phyloP scores from a whole-genome alignment of 1,140 invertebrate genomes.

The Forficula auricularia region DNA sequence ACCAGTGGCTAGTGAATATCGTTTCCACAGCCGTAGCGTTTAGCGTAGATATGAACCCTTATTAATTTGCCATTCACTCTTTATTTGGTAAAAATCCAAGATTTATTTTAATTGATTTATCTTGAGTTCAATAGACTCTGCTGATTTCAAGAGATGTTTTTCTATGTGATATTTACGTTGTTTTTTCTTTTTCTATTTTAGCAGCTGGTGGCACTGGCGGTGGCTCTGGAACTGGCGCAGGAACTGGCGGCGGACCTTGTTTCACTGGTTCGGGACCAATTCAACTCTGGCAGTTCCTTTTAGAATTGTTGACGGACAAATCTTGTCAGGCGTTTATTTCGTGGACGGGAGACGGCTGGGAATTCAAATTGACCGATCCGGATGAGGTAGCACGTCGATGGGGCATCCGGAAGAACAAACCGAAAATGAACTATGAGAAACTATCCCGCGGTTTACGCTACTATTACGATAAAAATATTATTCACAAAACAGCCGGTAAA shows the following conservation, averaged over 20 bases:
- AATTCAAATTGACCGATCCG: slow-evolving; percentile 96
- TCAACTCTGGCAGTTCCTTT: slow-evolving; percentile 92
- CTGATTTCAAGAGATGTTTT: too few relatives aligned
- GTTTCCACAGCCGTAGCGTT: too few relatives aligned
- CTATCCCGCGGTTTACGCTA: slow-evolving; percentile 87
- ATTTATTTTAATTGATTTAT: too few relatives aligned
- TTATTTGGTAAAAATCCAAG: too few relatives aligned
- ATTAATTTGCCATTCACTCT: too few relatives aligned
- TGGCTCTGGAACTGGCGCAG: too few relatives aligned
- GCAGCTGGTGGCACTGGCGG: too few relatives aligned
- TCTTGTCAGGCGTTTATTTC: slow-evolving; percentile 89
- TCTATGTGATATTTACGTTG: too few relatives aligned
- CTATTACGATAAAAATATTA: slow-evolving; percentile 98
- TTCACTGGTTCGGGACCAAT: slow-evolving; percentile 84
- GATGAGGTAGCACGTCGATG: slow-evolving; percentile 92
- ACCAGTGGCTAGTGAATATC: too few relatives aligned
- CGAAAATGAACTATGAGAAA: slow-evolving; percentile 99
- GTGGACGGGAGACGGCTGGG: slow-evolving; percentile 98
- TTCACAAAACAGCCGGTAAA: slow-evolving; percentile 94
- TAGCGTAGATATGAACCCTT: too few relatives aligned
- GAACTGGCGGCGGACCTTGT: slow-evolving; percentile 45
- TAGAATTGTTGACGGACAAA: slow-evolving; percentile 91
- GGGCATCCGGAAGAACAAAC: slow-evolving; percentile 95
- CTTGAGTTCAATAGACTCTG: too few relatives aligned
- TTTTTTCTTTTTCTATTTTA: too few relatives aligned